Evolutionary conservation across 2,797 vertebrate species (phyloP).

Genomic region (Chelon labrosus): DNA sequence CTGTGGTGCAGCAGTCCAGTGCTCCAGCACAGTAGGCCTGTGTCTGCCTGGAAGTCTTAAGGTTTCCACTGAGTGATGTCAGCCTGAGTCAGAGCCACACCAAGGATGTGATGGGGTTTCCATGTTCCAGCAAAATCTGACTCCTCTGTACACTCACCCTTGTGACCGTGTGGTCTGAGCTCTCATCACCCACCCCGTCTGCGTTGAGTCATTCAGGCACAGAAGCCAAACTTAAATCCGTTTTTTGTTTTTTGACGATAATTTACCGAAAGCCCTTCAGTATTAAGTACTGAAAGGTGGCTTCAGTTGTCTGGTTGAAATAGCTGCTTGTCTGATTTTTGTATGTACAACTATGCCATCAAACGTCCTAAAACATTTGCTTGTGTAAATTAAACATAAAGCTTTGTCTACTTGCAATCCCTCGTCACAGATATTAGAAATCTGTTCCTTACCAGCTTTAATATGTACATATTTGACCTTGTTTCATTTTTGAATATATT

Average conservation of each 20-base stretch:
- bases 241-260: background rate
- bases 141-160: constrained; percentile 34
- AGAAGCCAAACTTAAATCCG: background rate
- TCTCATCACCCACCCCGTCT: constrained; percentile 1
- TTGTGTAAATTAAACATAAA: background rate
- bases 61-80: constrained; percentile 75
- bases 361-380: too few relatives aligned
- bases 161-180: constrained; percentile 14
- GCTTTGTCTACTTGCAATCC: background rate
- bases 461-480: background rate
- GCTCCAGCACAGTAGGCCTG: constrained; percentile 56
- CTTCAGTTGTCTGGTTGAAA: background rate
- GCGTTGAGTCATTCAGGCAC: background rate
- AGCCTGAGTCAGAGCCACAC: constrained; percentile 76
- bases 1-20: constrained; percentile 11
- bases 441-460: background rate
- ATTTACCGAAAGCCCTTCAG: background rate
- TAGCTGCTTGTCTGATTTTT: background rate
- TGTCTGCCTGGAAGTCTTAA: constrained; percentile 62
- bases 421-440: background rate
- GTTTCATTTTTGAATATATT: background rate
- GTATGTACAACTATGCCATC: too few relatives aligned
- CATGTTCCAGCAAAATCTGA: constrained; percentile 39
- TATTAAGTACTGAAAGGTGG: background rate
- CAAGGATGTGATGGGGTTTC: constrained; percentile 63